Base-by-base conservation (phyloP, 1,140 invertebrate species). In the Catajapyx aquilonaris region DNA sequence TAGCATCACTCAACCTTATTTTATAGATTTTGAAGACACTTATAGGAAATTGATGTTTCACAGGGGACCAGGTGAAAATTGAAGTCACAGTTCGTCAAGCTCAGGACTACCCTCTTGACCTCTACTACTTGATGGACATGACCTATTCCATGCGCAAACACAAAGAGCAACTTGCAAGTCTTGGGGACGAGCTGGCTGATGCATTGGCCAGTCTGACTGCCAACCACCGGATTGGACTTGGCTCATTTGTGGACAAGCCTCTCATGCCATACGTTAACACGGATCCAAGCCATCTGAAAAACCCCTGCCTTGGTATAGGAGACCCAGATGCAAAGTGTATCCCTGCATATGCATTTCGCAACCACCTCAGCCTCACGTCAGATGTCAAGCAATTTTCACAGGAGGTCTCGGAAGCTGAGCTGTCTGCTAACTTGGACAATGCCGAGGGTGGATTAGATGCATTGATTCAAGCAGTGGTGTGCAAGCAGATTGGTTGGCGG, bases 81-180 rank as follows among this genome's bases (percentile, higher is more conserved):
- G n/a, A n/a, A n/a, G n/a, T n/a, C n/a, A n/a, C n/a, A n/a, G n/a
- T n/a, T n/a, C n/a, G n/a, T n/a, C n/a, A n/a, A n/a, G n/a, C n/a
- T n/a, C n/a, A n/a, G n/a, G n/a, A n/a, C n/a, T n/a, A n/a, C n/a
- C n/a, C n/a, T n/a, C n/a, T n/a, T n/a, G 86, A 93, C 55, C 59
- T 93, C 5, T 93, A 93, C 54, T 87, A 85, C 48, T 55, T 93
- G 22, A 86, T 90, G 78, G 86, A 93, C 53, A 57, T 88, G 9
- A 87, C 81, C 4, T 76, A 76, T 60, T 83, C 81, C 3, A 93
- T 93, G 86, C 65, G 64, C 45, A 76, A 84, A 46, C 81, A 90
- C 48, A 80, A 87, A 48, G 65, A 76, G 3, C 85, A 81, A 5
- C 49, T 91, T 18, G 70, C 73, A 2, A 58, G 64, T 20, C 51